Percentiles rank a stretch among this genome's conserved stretches.
These are phyloP conservation scores for Pteropus rufus DNA, from an alignment of 2,797 vertebrate genomes.

Conservation along the genomic window DNA sequence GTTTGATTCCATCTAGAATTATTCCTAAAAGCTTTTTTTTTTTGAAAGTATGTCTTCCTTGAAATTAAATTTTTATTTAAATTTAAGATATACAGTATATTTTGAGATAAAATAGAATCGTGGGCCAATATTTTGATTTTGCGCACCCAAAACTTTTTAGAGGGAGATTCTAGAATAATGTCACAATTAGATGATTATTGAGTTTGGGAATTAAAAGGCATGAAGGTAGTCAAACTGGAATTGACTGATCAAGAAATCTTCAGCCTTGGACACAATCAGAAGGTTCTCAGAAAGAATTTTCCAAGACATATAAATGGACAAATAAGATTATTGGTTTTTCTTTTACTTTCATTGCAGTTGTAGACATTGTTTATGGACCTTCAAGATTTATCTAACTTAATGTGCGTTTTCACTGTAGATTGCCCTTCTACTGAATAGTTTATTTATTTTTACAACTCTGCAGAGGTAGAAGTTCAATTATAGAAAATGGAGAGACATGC, in stretches of 20 bases:
- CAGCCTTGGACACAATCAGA: not conserved
- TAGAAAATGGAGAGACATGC: not conserved
- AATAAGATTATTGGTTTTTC: not conserved
- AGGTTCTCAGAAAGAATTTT: not conserved
- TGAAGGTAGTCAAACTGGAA: not conserved
- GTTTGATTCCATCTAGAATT: not conserved
- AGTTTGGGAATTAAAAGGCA: not conserved
- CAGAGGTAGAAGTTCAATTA: not conserved
- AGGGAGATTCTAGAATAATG: not conserved
- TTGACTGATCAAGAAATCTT: not conserved
- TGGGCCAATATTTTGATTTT: not conserved
- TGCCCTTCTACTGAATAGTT: not conserved
- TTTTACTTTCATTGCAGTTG: not conserved
- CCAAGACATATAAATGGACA: not conserved
- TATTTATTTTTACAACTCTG: not conserved
- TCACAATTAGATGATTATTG: not conserved
- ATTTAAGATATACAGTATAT: not conserved
- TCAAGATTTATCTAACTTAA: not conserved
- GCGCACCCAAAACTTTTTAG: not conserved
- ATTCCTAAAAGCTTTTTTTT: not conserved
- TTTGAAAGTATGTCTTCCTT: not conserved
- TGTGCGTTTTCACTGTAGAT: not conserved
- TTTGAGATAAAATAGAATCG: not conserved
- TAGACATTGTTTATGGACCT: not conserved
- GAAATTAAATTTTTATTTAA: not conserved